Conservation (phyloP, 2,113 vertebrate species). For the Trachemys scripta region DNA sequence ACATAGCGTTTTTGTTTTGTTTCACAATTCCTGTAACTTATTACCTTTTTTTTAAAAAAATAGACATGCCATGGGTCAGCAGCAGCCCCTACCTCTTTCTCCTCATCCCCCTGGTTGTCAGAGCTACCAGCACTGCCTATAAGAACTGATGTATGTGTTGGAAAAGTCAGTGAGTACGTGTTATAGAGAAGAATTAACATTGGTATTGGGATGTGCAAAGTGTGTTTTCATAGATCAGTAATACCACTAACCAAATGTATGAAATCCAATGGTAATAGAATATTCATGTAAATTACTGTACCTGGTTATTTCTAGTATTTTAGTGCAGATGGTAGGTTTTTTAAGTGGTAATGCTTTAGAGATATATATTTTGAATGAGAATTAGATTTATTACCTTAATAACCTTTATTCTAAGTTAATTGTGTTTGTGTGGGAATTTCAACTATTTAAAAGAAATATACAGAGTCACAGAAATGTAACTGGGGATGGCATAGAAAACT, state of each 20-base stretch:
- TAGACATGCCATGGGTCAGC: not conserved
- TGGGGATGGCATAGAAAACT: not conserved
- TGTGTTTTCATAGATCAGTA: not conserved
- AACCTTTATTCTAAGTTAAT: too few relatives aligned
- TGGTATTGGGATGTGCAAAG: not conserved
- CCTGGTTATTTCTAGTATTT: not conserved
- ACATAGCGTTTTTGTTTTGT: not conserved
- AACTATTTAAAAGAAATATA: not conserved
- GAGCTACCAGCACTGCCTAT: not conserved
- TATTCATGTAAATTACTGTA: not conserved
- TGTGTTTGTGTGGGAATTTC: too few relatives aligned
- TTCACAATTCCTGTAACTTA: not conserved
- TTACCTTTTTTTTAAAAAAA: not conserved
- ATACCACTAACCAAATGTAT: not conserved
- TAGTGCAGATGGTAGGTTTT: not conserved
- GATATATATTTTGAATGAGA: too few relatives aligned
- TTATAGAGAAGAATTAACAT: not conserved
- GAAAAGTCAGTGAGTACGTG: not conserved
- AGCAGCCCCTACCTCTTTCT: not conserved
- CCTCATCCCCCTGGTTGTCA: not conserved
- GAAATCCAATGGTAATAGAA: not conserved
- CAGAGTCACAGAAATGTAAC: not conserved
- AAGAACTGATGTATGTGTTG: not conserved
- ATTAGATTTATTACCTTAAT: too few relatives aligned
- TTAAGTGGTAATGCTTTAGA: not conserved